These are phyloP conservation scores for Lochmaea crataegi DNA, from an alignment of 2,888 invertebrate genomes.

Conservation along the genomic window DNA sequence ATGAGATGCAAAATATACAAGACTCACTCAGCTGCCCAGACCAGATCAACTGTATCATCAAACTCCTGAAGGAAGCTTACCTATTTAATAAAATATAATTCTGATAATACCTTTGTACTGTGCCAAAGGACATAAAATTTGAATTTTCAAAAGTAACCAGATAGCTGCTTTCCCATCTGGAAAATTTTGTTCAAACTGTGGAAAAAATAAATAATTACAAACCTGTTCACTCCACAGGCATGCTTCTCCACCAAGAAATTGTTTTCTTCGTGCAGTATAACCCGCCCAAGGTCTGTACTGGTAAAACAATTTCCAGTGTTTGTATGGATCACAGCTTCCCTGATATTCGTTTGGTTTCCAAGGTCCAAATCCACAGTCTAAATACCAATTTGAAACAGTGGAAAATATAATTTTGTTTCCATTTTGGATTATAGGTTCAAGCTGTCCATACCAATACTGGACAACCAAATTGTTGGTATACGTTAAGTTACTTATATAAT, in stretches of 20 bases:
- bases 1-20: too few species aligned
- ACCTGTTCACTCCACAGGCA: conserved; percentile 85
- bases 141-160: too few species aligned
- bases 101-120: not conserved
- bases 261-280: conserved; percentile 57
- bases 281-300: conserved; percentile 79
- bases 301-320: conserved; percentile 86
- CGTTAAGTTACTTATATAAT: not conserved
- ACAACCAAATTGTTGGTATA: conserved; percentile 69
- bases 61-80: too few species aligned
- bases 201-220: not conserved
- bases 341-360: conserved; percentile 80
- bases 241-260: conserved; percentile 78
- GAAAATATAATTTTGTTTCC: conserved; percentile 81
- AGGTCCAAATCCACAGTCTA: conserved; percentile 87
- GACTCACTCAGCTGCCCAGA: too few species aligned
- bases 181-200: too few species aligned
- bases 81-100: too few species aligned
- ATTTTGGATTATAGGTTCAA: conserved; percentile 75
- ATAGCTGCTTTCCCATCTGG: too few species aligned
- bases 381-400: conserved; percentile 86
- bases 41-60: too few species aligned
- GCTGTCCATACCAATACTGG: conserved; percentile 82
- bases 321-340: conserved; percentile 85
- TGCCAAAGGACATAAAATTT: too few species aligned